Evolutionary conservation across 2,888 invertebrate species (phyloP), one percentile per base, ranked within the genome.

Genomic region (Cordilura impudica): DNA sequence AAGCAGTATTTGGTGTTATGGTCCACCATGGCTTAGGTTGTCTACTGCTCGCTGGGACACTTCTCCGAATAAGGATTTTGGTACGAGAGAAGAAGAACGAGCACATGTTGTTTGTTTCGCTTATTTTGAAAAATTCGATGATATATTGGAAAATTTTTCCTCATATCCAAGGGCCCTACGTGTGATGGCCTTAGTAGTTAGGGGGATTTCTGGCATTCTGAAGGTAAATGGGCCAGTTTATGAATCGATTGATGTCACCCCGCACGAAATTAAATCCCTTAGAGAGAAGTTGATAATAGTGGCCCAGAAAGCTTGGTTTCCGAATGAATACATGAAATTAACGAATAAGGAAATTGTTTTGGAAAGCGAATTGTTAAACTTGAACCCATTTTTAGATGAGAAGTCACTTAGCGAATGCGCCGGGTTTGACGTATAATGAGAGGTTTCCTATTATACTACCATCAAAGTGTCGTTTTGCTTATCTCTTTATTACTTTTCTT

Each of bases 361-460:
- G 2, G 16, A 12, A 8, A 35, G 61, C 18, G 16, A 45, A 16
- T 6, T 61, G 5, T 18, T 61, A 12, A 47, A 29, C 12, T 47
- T 61, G 29, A 61, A 61, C 29, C 61, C 61, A 1, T 61, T 61
- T 31, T 45, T 61, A 10, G 47, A 61, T 29, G 18, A 45, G 2
- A 47, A 47, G 19, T 6, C 56, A 35, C 3, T 39, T 56, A 12
- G 56, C 49, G 6, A 49, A 65, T 8, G 63, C 63, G 2, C 6
- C 49, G 3, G 12, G 21, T 53, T 39, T 26, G 12, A 19, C 23
- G 4, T 51, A 35, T 35, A 51, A 21, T 35, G 65, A 65, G 26
- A 47, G 14, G 7, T 49, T 23, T 18, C 61, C 56, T 6, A 51
- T 66, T 16, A 1, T 53, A n/a, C n/a, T n/a, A n/a, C n/a, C n/a